These are phyloP conservation scores for Pipistrellus pygmaeus DNA, from an alignment of 2,797 vertebrate genomes.

Conservation along the genomic window DNA sequence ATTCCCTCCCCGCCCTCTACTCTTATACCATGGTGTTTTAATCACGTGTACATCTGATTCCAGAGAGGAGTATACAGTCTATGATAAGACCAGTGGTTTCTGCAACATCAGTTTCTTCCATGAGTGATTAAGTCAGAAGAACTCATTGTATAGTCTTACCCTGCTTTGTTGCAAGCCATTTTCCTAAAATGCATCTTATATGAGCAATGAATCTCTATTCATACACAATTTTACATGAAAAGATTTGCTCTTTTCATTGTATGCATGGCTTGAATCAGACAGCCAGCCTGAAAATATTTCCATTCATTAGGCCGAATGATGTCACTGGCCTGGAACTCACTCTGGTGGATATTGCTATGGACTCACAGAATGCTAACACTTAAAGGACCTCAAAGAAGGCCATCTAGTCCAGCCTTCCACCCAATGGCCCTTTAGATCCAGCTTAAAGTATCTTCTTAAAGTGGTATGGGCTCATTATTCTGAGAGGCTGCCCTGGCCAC, in stretches of 20 bases:
- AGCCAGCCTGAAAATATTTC: conserved; percentile 78
- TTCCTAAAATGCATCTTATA: conserved; percentile 75
- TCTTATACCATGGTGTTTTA: neutral
- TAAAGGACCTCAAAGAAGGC: conserved; percentile 50
- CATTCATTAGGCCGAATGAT: conserved; percentile 82
- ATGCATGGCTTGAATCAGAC: conserved; percentile 76
- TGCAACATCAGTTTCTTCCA: conserved; percentile 53
- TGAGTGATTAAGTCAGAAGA: conserved; percentile 62
- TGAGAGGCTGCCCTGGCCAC: neutral
- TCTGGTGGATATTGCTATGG: neutral
- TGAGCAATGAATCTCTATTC: conserved; percentile 81
- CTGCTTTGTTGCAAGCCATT: conserved; percentile 78
- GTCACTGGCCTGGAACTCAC: conserved; percentile 78
- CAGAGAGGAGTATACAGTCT: conserved; percentile 32
- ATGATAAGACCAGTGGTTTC: conserved; percentile 56
- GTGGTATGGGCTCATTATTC: neutral
- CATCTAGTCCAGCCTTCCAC: neutral
- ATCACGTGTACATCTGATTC: conserved; percentile 50
- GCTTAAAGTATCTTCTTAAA: neutral
- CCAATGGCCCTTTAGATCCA: neutral
- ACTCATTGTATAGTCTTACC: conserved; percentile 61
- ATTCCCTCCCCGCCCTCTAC: neutral
- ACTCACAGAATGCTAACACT: conserved; percentile 58
- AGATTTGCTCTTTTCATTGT: conserved; percentile 80
- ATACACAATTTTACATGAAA: conserved; percentile 83